phyloP scores from a whole-genome alignment of 2,888 invertebrate genomes.

The Nomada goodeniana region DNA sequence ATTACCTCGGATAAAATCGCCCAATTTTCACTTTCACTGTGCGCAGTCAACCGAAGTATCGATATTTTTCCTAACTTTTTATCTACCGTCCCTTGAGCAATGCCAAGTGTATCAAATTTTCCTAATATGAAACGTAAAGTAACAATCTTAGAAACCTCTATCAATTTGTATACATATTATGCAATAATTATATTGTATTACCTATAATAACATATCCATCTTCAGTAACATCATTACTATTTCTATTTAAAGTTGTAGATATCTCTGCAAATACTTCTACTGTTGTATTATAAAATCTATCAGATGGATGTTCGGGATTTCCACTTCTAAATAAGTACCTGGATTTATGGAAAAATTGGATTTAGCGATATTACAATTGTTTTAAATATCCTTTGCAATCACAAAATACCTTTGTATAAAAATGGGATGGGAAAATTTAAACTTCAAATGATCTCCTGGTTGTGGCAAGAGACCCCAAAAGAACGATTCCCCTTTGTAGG shows the following conservation, averaged over 20 bases:
- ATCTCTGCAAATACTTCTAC: constrained; percentile 90
- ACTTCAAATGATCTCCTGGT: constrained; percentile 91
- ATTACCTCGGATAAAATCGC: constrained; percentile 94
- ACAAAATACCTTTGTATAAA: constrained; percentile 87
- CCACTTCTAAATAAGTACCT: constrained; percentile 95
- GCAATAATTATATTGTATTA: constrained; percentile 7
- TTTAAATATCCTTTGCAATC: neutral
- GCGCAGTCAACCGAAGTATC: constrained; percentile 91
- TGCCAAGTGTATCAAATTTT: constrained; percentile 92
- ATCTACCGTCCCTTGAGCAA: constrained; percentile 90
- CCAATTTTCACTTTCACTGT: constrained; percentile 94
- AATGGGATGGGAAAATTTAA: constrained; percentile 91
- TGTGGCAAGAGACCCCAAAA: constrained; percentile 97
- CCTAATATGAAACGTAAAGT: constrained; percentile 83
- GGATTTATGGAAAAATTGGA: constrained; percentile 70
- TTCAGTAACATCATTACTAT: constrained; percentile 87
- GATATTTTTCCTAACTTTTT: constrained; percentile 89
- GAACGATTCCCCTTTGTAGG: constrained; percentile 94
- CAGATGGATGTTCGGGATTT: constrained; percentile 94
- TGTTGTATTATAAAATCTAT: constrained; percentile 94
- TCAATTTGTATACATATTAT: constrained; percentile 1
- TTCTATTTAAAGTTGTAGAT: constrained; percentile 84
- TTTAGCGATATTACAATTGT: neutral
- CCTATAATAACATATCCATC: constrained; percentile 90
- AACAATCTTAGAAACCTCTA: neutral